Evolutionary conservation across 2,113 vertebrate species (phyloP), one percentile per base, ranked within the genome.

Genomic region (Lutjanus erythropterus): DNA sequence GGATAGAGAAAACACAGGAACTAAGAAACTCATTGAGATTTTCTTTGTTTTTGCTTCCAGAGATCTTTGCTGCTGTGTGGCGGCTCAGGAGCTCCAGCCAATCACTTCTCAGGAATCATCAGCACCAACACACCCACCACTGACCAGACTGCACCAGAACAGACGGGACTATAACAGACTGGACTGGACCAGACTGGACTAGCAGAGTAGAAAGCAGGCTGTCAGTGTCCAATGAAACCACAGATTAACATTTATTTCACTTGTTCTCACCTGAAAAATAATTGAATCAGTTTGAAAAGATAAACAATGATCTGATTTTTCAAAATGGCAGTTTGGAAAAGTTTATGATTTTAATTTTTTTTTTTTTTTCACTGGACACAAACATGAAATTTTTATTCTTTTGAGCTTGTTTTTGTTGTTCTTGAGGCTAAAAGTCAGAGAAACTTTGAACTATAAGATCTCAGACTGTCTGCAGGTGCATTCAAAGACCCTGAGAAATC

Each of bases 31-130:
- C n/a, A 41, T 1, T 61, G 10, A 12, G 2, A 35, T 23, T 56
- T 12, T 58, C 18, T 56, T 52, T 35, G 0, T 5, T 29, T 33
- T 55, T 19, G 9, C 41, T 47, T 49, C 8, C 80, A 89, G 90
- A 84, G 35, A 55, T 69, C 88, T 25, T 0, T 29, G 21, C 66
- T 88, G 61, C 41, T 56, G 19, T 49, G 33, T 31, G 86, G 83
- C 0, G 41, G 9, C 7, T 42, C 81, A 1, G 82, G 86, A 74
- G 68, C 78, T 79, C 61, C 84, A 9, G 89, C 92, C 83, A 75
- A 27, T 85, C 85, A 85, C 49, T 83, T 84, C 77, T 84, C 88
- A 80, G 90, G 89, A 29, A 90, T 90, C 44, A 11, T 11, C 15
- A 31, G 19, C 21, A 41, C 31, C 31, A 3, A 1, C 52, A 16